phyloP scores from a whole-genome alignment of 2,888 invertebrate species.

The Diogma glabrata region DNA sequence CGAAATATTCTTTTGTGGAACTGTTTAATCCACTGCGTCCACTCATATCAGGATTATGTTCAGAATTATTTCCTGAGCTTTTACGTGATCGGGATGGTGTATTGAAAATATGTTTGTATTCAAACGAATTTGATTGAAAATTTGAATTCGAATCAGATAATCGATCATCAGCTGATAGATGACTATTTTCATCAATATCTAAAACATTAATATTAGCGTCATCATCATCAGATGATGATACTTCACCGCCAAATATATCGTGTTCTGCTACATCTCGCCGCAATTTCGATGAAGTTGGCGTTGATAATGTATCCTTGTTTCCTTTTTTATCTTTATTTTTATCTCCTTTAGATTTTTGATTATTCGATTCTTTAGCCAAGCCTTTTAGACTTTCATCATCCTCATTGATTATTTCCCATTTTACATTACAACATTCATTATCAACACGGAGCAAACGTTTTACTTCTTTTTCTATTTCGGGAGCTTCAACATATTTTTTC shows the following conservation, averaged over 20 bases:
- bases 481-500: constrained; percentile 94
- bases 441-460: constrained; percentile 82
- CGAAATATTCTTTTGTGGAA: constrained; percentile 23
- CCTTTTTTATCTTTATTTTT: constrained; percentile 33
- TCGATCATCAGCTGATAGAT: constrained; percentile 59
- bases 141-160: constrained; percentile 40
- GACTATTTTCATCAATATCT: constrained; percentile 69
- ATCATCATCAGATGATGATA: constrained; percentile 75
- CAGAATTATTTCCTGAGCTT: constrained; percentile 14
- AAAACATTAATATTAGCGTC: constrained; percentile 52
- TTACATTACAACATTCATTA: constrained; percentile 81
- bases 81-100: constrained; percentile 9
- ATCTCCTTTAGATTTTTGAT: constrained; percentile 11
- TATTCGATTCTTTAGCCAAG: neutral
- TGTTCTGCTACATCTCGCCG: constrained; percentile 48
- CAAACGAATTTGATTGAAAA: constrained; percentile 15
- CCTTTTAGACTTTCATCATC: constrained; percentile 49
- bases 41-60: constrained; percentile 9
- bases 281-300: constrained; percentile 17
- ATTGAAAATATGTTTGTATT: constrained; percentile 32
- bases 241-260: constrained; percentile 86
- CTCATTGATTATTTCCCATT: constrained; percentile 82
- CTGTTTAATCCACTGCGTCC: neutral
- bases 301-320: constrained; percentile 27
- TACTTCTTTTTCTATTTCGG: constrained; percentile 97